These are phyloP conservation scores for Yponomeuta cagnagella DNA, from an alignment of 2,888 invertebrate genomes.

Conservation along the genomic window DNA sequence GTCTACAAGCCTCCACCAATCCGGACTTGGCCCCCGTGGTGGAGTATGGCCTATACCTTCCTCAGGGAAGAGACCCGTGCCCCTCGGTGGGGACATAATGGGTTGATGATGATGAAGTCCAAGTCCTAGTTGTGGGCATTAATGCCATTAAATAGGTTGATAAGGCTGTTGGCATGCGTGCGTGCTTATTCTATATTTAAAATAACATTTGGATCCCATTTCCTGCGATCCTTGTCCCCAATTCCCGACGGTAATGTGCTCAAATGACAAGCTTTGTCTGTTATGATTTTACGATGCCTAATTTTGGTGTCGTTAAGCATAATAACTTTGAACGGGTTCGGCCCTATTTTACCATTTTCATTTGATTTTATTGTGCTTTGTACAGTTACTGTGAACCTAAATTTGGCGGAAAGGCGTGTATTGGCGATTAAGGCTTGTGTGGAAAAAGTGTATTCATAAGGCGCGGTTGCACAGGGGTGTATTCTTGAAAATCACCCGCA, in stretches of 20 bases:
- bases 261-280: background rate
- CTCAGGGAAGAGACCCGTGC: too few species aligned
- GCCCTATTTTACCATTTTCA: background rate
- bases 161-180: background rate
- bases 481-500: background rate
- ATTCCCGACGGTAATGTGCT: background rate
- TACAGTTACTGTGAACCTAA: background rate
- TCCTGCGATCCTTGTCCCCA: background rate
- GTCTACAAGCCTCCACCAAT: too few species aligned
- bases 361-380: background rate
- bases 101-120: too few species aligned
- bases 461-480: background rate
- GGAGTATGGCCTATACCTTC: too few species aligned
- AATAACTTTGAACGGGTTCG: background rate
- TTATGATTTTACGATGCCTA: background rate
- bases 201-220: background rate
- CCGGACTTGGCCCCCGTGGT: too few species aligned
- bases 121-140: too few species aligned
- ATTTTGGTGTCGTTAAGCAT: background rate
- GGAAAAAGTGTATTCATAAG: background rate
- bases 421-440: background rate
- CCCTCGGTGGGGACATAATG: too few species aligned
- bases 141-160: background rate
- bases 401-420: background rate
- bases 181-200: background rate